These are phyloP conservation scores for Setophaga kirtlandii DNA, from an alignment of 2,113 vertebrate genomes.

Conservation along the genomic window DNA sequence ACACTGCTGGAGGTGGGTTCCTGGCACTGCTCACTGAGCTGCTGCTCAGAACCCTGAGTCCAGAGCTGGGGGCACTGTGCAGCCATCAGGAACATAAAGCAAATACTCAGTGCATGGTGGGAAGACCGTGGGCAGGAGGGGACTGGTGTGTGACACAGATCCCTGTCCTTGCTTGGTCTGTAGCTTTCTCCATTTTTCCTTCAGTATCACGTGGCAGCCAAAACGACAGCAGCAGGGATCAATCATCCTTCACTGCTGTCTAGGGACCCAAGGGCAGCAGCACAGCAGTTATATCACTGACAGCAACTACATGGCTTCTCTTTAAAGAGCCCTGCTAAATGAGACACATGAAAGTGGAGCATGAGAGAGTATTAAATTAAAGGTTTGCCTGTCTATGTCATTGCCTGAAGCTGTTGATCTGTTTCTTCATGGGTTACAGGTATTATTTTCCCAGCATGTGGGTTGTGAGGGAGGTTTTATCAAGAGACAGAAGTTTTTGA, in stretches of 20 bases:
- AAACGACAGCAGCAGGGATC: background rate
- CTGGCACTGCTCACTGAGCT: background rate
- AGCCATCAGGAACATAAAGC: background rate
- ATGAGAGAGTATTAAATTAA: slow-evolving; percentile 33
- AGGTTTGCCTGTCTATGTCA: slow-evolving; percentile 13
- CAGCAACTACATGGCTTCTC: background rate
- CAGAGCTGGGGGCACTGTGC: background rate
- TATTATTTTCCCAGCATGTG: slow-evolving; percentile 37
- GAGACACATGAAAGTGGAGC: slow-evolving; percentile 44
- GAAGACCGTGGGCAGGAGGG: background rate
- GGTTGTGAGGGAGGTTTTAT: slow-evolving; percentile 20
- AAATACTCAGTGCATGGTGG: background rate
- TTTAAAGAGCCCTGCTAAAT: slow-evolving; percentile 44
- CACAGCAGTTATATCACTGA: slow-evolving; percentile 1
- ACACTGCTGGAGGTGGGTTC: background rate
- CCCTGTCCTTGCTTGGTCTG: background rate
- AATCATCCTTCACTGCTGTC: background rate
- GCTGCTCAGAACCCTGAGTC: background rate
- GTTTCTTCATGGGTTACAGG: slow-evolving; percentile 30
- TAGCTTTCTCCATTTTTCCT: background rate
- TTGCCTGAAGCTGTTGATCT: slow-evolving; percentile 39
- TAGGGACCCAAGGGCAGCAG: slow-evolving; percentile 6
- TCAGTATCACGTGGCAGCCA: background rate
- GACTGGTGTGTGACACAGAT: background rate
- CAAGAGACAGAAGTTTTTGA: background rate